A percentile compares a stretch with the other conserved stretches of the same genome.
These are phyloP conservation scores for Fabriciana adippe DNA, from an alignment of 2,888 invertebrate species.

Conservation along the genomic window DNA sequence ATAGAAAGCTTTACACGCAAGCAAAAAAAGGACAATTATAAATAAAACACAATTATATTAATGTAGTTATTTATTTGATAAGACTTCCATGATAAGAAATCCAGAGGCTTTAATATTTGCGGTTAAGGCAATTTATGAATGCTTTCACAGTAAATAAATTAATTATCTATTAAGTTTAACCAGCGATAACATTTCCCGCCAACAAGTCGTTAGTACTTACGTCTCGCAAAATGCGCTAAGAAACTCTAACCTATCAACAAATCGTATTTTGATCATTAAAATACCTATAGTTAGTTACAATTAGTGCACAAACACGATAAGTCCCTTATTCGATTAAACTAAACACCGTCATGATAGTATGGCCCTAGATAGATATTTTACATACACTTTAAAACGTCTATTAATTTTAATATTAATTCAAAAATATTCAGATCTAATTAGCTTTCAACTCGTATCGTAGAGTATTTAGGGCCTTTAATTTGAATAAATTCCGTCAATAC, in stretches of 20 bases:
- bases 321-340: slow-evolving; percentile 60
- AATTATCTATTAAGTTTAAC: slow-evolving; percentile 66
- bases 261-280: slow-evolving; percentile 55
- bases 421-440: slow-evolving; percentile 48
- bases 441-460: slow-evolving; percentile 25
- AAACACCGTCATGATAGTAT: slow-evolving; percentile 56
- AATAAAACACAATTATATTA: slow-evolving; percentile 42
- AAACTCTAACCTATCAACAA: slow-evolving; percentile 53
- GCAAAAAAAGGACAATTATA: neutral
- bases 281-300: slow-evolving; percentile 57
- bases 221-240: slow-evolving; percentile 44
- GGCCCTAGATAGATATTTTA: slow-evolving; percentile 40
- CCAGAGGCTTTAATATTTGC: slow-evolving; percentile 71
- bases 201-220: slow-evolving; percentile 62
- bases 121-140: slow-evolving; percentile 75
- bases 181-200: slow-evolving; percentile 58
- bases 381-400: slow-evolving; percentile 42
- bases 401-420: slow-evolving; percentile 30
- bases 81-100: slow-evolving; percentile 77
- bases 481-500: slow-evolving; percentile 57
- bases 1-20: neutral
- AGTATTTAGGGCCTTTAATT: slow-evolving; percentile 37
- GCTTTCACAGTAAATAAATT: slow-evolving; percentile 72
- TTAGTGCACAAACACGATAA: slow-evolving; percentile 61
- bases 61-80: slow-evolving; percentile 74